Evolutionary conservation across 2,888 invertebrate genomes (phyloP).

Genomic region (Argyra leucocephala): DNA sequence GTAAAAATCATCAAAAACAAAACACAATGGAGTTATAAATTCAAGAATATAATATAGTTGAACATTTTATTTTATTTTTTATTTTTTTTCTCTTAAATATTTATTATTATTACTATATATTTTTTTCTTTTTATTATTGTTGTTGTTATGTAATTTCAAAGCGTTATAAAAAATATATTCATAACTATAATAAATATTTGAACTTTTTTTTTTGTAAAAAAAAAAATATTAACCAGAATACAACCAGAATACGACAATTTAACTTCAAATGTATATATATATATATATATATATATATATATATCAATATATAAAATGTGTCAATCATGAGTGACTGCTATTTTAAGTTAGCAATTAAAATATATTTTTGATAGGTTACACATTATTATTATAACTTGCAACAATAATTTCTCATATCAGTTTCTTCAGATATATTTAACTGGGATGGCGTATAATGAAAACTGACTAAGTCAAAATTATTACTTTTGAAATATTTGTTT

Average conservation of each 20-base stretch:
- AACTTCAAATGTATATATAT: no score
- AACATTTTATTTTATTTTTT: not conserved
- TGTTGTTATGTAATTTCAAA: not conserved
- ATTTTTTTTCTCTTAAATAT: no score
- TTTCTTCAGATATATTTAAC: no score
- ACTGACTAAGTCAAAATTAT: no score
- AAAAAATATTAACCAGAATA: not conserved
- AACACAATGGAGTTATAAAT: constrained; percentile 4
- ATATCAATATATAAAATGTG: not conserved
- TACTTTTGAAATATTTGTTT: no score
- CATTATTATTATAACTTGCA: no score
- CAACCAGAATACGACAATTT: no score
- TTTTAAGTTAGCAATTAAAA: constrained; percentile 1
- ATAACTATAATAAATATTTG: not conserved
- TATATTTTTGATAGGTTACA: not conserved
- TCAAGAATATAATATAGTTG: not conserved
- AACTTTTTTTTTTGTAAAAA: not conserved
- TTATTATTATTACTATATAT: no score
- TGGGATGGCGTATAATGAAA: no score
- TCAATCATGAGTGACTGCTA: not conserved
- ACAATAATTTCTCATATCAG: no score
- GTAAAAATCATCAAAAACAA: not conserved
- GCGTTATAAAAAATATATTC: not conserved
- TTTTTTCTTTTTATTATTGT: no score
- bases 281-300: not conserved